Conservation (phyloP, 2,888 invertebrate genomes). For the Villa cingulata region DNA sequence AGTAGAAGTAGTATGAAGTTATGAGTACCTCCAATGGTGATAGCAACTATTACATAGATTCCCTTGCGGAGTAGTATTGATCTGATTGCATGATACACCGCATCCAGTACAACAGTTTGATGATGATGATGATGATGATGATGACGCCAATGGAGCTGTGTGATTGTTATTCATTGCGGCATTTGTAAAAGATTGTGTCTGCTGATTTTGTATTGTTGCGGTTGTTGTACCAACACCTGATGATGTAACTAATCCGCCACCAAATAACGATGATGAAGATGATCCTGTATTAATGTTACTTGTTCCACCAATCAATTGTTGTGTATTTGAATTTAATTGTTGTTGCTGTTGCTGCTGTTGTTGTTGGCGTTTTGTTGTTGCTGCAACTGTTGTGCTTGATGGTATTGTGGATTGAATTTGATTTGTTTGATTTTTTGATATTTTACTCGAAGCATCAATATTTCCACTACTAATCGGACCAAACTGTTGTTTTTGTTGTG, state of each 20-base stretch:
- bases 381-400: neutral
- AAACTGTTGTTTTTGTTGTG: neutral
- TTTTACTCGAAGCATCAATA: neutral
- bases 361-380: too few relatives aligned
- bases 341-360: too few relatives aligned
- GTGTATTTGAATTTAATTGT: too few relatives aligned
- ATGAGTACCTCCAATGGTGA: slow-evolving; percentile 68
- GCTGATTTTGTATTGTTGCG: too few relatives aligned
- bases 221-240: too few relatives aligned
- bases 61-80: slow-evolving; percentile 62
- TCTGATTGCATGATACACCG: slow-evolving; percentile 60
- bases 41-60: slow-evolving; percentile 71
- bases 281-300: too few relatives aligned
- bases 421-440: neutral
- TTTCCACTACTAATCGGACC: neutral
- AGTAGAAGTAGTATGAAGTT: too few relatives aligned
- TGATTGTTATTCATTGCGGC: too few relatives aligned
- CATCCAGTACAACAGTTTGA: slow-evolving; percentile 40
- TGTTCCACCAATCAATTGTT: too few relatives aligned
- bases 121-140: slow-evolving; percentile 5
- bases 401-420: neutral
- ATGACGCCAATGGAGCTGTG: neutral
- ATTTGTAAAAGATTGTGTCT: too few relatives aligned
- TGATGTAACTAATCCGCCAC: too few relatives aligned
- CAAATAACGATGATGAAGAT: too few relatives aligned